Base-by-base conservation (phyloP, 2,888 invertebrate species). In the Drosophila putrida region DNA sequence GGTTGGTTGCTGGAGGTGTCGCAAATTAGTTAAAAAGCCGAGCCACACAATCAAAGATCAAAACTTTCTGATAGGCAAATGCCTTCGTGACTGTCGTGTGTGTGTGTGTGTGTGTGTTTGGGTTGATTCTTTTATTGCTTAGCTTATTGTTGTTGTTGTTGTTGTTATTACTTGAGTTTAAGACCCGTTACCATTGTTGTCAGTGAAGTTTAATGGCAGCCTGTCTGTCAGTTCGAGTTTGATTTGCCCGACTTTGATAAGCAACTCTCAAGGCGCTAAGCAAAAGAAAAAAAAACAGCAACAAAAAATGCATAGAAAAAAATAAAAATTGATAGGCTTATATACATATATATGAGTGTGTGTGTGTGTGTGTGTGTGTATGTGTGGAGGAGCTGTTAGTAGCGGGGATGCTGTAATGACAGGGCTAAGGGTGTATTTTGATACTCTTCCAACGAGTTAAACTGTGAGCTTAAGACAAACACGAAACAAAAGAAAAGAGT, bases 1-100 rank as follows among this genome's bases (percentile, higher is more conserved):
- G 44, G 33, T 33, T 10, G 35, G 31, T 27, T 63, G 62, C 54
- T 60, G 36, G 25, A 66, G 77, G 86, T 83, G 83, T 71, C 75
- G 80, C 89, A 90, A 90, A 91, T 91, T 90, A 90, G 89, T 89
- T 88, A 90, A 90, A 89, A 89, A 89, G 82, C 88, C 86, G 69
- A 78, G 67, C 50, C 80, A 81, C 69, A 84, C 89, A 90, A 89
- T 90, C 90, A 91, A 89, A 90, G 87, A 90, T 90, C 80, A 72
- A 76, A 88, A 86, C 75, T 80, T 84, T 66, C 53, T 75, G 88
- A 88, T 86, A 83, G 76, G 59, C 70, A 76, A 72, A 70, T 79
- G 69, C 60, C 27, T 20, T 25, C 49, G 59, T 63, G 49, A 43
- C 53, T 50, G 49, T 39, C n/a, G n/a, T 15, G 20, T 61, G 57